Conservation (phyloP, 2,888 invertebrate species). For the Chymomyza amoena region DNA sequence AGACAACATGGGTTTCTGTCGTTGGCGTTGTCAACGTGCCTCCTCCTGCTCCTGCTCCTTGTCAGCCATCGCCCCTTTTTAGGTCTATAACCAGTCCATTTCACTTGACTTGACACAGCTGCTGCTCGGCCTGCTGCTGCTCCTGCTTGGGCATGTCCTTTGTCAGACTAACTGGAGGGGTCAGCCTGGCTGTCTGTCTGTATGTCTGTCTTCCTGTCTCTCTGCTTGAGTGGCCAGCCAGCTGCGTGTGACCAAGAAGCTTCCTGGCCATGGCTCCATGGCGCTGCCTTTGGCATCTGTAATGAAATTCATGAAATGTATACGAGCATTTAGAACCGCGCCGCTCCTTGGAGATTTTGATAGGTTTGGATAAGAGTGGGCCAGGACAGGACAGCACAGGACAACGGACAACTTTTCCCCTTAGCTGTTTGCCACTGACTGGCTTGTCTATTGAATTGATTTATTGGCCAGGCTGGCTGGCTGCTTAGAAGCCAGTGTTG, state of each 20-base stretch:
- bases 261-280: constrained; percentile 11
- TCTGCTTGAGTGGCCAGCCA: constrained; percentile 54
- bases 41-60: constrained; percentile 6
- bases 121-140: constrained; percentile 13
- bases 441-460: constrained; percentile 57
- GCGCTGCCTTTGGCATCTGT: constrained; percentile 59
- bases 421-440: constrained; percentile 27
- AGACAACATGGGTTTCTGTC: background rate
- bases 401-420: too few relatives aligned
- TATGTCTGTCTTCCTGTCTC: constrained; percentile 14
- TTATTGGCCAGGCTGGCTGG: constrained; percentile 48
- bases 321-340: constrained; percentile 8
- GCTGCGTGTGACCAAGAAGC: constrained; percentile 33
- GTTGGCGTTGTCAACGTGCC: constrained; percentile 31
- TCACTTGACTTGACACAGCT: constrained; percentile 56
- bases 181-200: constrained; percentile 4
- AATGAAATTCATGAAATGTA: constrained; percentile 46
- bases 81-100: constrained; percentile 39
- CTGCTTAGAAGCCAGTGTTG: background rate
- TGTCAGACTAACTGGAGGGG: background rate
- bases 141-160: constrained; percentile 12
- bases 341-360: constrained; percentile 10
- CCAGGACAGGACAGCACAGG: too few relatives aligned
- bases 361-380: background rate
- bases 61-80: constrained; percentile 1